A percentile compares a stretch with the other conserved stretches of the same genome.
These are phyloP conservation scores for Ectemnius continuus DNA, from an alignment of 2,888 invertebrate species.

Conservation along the genomic window DNA sequence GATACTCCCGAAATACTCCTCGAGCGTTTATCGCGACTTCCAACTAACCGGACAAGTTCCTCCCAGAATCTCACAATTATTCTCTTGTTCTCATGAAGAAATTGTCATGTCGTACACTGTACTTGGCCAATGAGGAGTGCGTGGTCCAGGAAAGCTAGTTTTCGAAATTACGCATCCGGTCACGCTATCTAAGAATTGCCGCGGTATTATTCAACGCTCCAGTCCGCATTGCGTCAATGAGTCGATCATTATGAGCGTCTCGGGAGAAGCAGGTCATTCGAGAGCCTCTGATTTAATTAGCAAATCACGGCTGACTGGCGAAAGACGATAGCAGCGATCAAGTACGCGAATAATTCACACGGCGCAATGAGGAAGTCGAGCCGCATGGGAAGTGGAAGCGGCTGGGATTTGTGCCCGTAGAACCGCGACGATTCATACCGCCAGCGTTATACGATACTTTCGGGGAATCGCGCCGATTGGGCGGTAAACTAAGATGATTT, in stretches of 20 bases:
- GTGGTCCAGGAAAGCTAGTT: conserved; percentile 41
- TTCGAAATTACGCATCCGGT: conserved; percentile 55
- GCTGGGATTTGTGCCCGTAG: conserved; percentile 29
- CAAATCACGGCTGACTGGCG: conserved; percentile 24
- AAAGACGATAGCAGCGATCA: background rate
- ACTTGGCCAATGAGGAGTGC: background rate
- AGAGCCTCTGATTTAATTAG: conserved; percentile 45
- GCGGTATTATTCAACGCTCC: conserved; percentile 42
- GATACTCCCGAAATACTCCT: no score
- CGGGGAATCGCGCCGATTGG: conserved; percentile 18
- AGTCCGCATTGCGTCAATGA: conserved; percentile 54
- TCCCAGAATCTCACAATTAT: background rate
- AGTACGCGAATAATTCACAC: conserved; percentile 21
- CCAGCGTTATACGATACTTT: background rate
- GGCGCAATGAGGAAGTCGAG: conserved; percentile 16
- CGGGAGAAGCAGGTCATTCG: conserved; percentile 42
- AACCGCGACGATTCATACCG: conserved; percentile 33
- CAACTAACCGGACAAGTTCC: background rate
- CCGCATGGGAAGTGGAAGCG: conserved; percentile 23
- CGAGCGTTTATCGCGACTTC: no score
- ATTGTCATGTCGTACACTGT: no score
- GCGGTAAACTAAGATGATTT: conserved; percentile 28
- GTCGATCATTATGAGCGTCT: conserved; percentile 40
- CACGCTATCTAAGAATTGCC: conserved; percentile 46
- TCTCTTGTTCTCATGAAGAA: no score